These are phyloP conservation scores for Cenopis cana DNA, from an alignment of 2,888 invertebrate genomes.

Conservation along the genomic window DNA sequence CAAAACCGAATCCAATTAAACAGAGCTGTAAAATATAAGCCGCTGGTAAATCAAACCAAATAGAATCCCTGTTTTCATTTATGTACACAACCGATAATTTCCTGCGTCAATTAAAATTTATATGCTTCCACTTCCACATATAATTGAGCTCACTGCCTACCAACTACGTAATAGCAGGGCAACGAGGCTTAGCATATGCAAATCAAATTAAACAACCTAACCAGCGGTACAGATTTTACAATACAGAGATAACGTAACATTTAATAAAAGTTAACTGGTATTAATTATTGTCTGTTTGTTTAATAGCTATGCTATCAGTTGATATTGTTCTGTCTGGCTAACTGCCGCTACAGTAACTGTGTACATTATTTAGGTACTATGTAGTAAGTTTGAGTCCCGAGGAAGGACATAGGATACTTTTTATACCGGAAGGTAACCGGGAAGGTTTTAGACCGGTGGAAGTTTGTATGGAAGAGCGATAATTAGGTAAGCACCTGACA, in stretches of 20 bases:
- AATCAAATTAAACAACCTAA: slow-evolving; percentile 24
- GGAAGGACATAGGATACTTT: no score
- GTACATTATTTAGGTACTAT: no score
- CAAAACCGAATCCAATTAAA: background rate
- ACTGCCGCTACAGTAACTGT: no score
- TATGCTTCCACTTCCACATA: slow-evolving; percentile 26
- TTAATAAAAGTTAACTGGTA: background rate
- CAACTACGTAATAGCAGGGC: slow-evolving; percentile 31
- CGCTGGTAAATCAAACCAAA: background rate
- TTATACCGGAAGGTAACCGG: no score
- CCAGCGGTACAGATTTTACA: background rate
- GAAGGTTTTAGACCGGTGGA: no score
- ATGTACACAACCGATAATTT: slow-evolving; percentile 4
- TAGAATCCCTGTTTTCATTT: slow-evolving; percentile 2
- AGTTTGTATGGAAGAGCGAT: no score
- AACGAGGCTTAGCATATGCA: slow-evolving; percentile 31
- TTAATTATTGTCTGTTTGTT: background rate
- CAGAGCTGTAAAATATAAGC: background rate
- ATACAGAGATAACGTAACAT: background rate
- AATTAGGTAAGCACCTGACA: no score
- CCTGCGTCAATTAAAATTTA: slow-evolving; percentile 13
- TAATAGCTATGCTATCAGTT: background rate
- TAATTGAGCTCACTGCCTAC: slow-evolving; percentile 38
- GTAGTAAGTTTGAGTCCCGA: no score
- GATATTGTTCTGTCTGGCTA: no score